phyloP scores from a whole-genome alignment of 2,797 vertebrate species.

The Squalus acanthias region DNA sequence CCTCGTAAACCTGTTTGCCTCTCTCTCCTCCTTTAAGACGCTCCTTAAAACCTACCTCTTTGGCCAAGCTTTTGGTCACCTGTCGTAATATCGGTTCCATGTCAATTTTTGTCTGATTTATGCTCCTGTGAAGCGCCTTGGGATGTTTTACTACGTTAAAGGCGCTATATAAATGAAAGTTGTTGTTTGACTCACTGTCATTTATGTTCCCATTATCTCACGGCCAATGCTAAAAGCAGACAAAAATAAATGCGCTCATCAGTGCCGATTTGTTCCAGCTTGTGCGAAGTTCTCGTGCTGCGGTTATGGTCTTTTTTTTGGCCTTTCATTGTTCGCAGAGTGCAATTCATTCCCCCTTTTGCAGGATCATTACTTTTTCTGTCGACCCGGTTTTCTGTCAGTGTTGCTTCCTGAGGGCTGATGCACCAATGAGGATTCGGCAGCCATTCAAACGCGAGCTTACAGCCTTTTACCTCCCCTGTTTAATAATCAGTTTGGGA shows the following conservation, averaged over 20 bases:
- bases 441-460: slow-evolving; percentile 69
- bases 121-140: not conserved
- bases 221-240: not conserved
- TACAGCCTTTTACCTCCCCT: slow-evolving; percentile 73
- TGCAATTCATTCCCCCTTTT: slow-evolving; percentile 71
- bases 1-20: not conserved
- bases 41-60: not conserved
- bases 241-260: not conserved
- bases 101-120: not conserved
- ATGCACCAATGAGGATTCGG: slow-evolving; percentile 63
- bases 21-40: not conserved
- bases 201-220: not conserved
- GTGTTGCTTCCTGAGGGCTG: slow-evolving; percentile 60
- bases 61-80: not conserved
- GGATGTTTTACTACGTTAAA: too few species aligned
- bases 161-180: not conserved
- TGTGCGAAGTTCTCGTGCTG: slow-evolving; percentile 61
- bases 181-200: not conserved
- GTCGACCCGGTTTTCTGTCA: slow-evolving; percentile 79
- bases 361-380: slow-evolving; percentile 84
- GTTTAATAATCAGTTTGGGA: slow-evolving; percentile 79
- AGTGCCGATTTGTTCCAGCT: not conserved
- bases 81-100: not conserved
- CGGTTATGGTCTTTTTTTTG: slow-evolving; percentile 65
- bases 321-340: slow-evolving; percentile 74